A percentile compares a stretch with the other conserved stretches of the same genome.
Evolutionary conservation across 92 coral and sea anemone genomes (phyloP).

Genomic region (Palythoa caribaeorum): DNA sequence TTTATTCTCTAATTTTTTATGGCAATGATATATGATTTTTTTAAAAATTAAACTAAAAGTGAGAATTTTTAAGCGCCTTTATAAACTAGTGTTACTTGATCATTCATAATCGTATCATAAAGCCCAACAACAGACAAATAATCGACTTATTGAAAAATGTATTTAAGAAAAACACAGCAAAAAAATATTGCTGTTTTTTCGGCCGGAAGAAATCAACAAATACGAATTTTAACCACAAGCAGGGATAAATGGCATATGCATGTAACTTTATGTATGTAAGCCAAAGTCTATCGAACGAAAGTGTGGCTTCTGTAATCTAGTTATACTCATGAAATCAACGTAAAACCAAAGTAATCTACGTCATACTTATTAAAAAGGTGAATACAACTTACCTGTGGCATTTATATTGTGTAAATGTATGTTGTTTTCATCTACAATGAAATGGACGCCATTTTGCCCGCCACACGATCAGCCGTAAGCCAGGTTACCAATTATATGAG

Average conservation of each 20-base stretch:
- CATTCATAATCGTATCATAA: too few species aligned
- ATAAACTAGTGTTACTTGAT: background rate
- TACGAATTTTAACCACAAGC: too few species aligned
- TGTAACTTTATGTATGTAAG: background rate
- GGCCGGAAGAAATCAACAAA: background rate
- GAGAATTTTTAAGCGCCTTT: background rate
- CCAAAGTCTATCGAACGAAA: constrained; percentile 1
- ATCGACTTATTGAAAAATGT: too few species aligned
- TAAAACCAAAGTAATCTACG: too few species aligned
- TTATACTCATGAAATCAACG: too few species aligned
- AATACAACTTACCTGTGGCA: constrained; percentile 1
- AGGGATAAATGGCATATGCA: background rate
- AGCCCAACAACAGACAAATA: too few species aligned
- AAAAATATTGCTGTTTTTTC: background rate
- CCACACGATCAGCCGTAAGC: background rate
- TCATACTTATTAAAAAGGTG: background rate
- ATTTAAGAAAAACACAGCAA: too few species aligned
- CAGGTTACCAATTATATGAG: background rate
- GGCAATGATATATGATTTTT: too few species aligned
- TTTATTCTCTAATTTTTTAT: too few species aligned
- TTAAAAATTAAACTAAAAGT: too few species aligned
- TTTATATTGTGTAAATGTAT: background rate
- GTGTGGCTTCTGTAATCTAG: too few species aligned
- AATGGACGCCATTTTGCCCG: background rate
- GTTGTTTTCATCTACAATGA: background rate